phyloP scores from a whole-genome alignment of 2,888 invertebrate species.

The Archaeoteleia sp. region DNA sequence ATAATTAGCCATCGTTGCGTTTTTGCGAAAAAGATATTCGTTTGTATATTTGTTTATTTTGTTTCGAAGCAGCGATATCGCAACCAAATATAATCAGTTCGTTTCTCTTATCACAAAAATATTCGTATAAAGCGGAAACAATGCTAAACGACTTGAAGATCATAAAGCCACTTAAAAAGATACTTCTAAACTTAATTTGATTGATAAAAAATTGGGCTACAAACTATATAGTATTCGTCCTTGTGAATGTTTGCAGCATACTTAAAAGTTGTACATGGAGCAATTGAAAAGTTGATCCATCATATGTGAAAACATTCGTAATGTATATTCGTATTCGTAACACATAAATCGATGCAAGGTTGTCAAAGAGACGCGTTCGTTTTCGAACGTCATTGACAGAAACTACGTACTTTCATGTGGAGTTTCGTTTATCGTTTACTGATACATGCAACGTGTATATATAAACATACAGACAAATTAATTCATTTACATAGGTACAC shows the following conservation, averaged over 20 bases:
- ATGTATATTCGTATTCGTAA: conserved; percentile 10
- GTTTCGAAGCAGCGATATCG: neutral
- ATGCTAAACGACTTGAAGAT: neutral
- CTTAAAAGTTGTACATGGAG: neutral
- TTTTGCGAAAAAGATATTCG: neutral
- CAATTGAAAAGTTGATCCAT: neutral
- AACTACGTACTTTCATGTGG: conserved; percentile 21
- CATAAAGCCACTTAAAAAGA: neutral
- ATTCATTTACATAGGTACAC: neutral
- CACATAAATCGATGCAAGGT: conserved; percentile 28
- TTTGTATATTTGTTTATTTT: neutral
- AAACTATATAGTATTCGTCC: too few relatives aligned
- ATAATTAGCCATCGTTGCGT: neutral
- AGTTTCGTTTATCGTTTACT: neutral
- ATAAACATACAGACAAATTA: conserved; percentile 21
- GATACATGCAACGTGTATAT: neutral
- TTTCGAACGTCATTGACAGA: conserved; percentile 25
- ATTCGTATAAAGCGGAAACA: conserved; percentile 1
- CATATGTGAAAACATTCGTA: neutral
- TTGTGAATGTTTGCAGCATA: too few relatives aligned
- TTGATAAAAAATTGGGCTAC: neutral
- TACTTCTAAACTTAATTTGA: neutral
- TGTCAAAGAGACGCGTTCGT: neutral
- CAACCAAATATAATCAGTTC: neutral
- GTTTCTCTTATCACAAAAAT: conserved; percentile 7